Evolutionary conservation across 1,140 invertebrate species (phyloP), one percentile per base, ranked within the genome.

Genomic region (Marisa cornuarietis): DNA sequence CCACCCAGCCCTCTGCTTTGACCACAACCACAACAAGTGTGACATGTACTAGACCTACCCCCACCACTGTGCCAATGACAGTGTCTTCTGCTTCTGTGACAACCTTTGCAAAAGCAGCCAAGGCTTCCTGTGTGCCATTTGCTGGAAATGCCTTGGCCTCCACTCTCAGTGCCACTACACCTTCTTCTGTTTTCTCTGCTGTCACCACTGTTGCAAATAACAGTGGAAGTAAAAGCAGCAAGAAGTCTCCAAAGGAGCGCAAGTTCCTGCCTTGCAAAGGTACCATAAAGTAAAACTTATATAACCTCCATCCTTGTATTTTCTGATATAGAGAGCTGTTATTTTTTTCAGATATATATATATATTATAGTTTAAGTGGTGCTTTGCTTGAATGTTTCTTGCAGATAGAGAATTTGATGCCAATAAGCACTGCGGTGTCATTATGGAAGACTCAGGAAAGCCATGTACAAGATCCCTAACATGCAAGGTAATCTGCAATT

Each of bases 381-480:
- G 1, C 11, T 3, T 26, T 26, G 31, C 11, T 68, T 42, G n/a
- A 26, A 26, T 76, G 11, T 76, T 3, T 26, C 24, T 87, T 87
- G 24, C 83, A 89, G 87, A 90, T 87, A 92, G 95, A 76, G 94
- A 95, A 85, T 96, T 95, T 90, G 94, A 96, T 89, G 93, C 95
- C 9, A 94, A 96, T 84, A 93, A 94, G 75, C 95, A 96, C 86
- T 96, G 95, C 90, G 95, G 95, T 5, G 95, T 96, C 6, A 91
- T 93, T 84, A 93, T 93, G 76, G 92, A 93, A 8, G 94, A 95
- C 82, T 94, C 93, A 73, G 92, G 92, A 3, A 95, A 94, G 85
- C 94, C 94, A 0, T 96, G 95, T 88, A 96, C 95, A 42, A 91
- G 95, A 51, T 96, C 95, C 18, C 92, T 96, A 20, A 96, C 95